Conservation (phyloP, 2,113 vertebrate genomes). For the Myiagra hebetior region DNA sequence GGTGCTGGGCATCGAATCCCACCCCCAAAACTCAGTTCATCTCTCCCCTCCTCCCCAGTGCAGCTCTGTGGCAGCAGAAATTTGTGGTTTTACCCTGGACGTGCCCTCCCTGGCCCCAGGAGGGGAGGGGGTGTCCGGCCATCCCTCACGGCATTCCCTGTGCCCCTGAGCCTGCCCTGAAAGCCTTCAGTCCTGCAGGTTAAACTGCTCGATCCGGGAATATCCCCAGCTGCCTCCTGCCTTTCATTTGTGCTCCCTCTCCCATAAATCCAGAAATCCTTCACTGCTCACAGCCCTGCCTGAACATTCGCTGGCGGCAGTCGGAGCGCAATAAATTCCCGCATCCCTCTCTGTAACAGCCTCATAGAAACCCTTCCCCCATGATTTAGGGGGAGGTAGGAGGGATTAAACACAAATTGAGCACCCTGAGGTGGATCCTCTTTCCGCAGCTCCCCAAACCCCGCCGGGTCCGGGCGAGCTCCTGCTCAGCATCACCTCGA, state of each 20-base stretch:
- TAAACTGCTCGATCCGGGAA: background rate
- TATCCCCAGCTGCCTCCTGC: background rate
- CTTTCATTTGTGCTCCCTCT: background rate
- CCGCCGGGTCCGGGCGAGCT: background rate
- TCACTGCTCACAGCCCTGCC: background rate
- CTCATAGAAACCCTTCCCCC: background rate
- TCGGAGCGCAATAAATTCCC: background rate
- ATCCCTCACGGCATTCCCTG: rapidly evolving
- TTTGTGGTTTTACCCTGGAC: background rate
- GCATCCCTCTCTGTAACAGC: background rate
- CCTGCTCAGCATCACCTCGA: background rate
- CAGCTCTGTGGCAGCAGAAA: background rate
- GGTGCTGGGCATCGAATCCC: background rate
- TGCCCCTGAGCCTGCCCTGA: background rate
- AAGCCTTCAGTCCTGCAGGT: background rate
- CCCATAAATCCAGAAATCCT: conserved; percentile 5
- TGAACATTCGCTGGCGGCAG: background rate
- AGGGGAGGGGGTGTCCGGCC: rapidly evolving
- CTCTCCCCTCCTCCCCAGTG: background rate
- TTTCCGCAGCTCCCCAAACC: background rate
- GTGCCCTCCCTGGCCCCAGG: background rate
- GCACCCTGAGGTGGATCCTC: background rate
- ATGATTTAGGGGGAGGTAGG: conserved; percentile 6
- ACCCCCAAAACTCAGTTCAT: background rate
- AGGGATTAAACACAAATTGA: background rate